Evolutionary conservation across 2,888 invertebrate species (phyloP), one percentile per base, ranked within the genome.

Genomic region (Ophion obscuratus): DNA sequence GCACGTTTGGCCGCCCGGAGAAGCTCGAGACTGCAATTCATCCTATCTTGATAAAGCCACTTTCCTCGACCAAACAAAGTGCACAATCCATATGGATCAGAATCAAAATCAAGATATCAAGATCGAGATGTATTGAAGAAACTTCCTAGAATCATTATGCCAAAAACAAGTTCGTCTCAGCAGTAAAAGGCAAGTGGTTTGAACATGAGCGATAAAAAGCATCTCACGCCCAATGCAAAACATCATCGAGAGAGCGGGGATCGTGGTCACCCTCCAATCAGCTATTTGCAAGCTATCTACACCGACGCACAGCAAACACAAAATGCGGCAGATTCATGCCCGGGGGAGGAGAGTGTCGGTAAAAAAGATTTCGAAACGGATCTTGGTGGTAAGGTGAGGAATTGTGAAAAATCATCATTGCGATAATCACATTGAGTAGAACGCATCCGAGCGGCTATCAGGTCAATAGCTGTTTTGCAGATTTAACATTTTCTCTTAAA

Each of bases 171-270:
- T 53, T 53, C 14, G 17, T 53, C 53, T 5, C 5, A 3, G 0
- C 53, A 53, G 53, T 17, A 53, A 47, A 70, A 70, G 70, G 74
- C 81, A 79, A 80, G 85, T 87, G 82, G 77, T 85, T 82, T 70
- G 44, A 85, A 67, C 87, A 88, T 84, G 87, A 85, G 84, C 79
- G 83, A 82, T 75, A 31, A 81, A 80, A 27, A 67, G 83, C 68
- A 24, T 40, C 75, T 81, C 62, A 62, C 44, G 59, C 24, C 59
- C 14, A 81, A 59, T 20, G 27, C 36, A 64, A 44, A 78, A 70
- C 27, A 78, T 83, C 57, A 62, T 75, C 62, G 11, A 10, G 27
- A 11, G 24, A 31, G 36, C 44, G 24, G 64, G 53, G 14, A 24
- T 47, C 36, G 10, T 80, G 62, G 74, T 73, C 44, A 73, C 31